These are phyloP conservation scores for Ridgeia piscesae DNA, from an alignment of 1,140 invertebrate genomes.

Conservation along the genomic window DNA sequence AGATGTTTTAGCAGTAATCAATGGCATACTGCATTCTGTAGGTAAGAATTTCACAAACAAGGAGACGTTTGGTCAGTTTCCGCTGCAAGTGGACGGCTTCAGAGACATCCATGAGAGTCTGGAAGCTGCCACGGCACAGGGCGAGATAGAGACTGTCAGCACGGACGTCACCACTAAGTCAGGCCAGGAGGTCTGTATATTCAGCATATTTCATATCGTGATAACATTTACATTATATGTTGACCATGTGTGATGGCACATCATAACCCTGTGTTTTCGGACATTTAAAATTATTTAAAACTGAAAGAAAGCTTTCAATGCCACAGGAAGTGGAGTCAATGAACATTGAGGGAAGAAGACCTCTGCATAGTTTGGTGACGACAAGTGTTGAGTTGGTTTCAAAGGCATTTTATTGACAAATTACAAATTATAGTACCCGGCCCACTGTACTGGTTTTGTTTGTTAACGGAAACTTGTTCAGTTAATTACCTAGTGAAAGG, in stretches of 20 bases:
- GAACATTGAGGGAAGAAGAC: too few species aligned
- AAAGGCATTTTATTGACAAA: too few species aligned
- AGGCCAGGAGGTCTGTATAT: constrained; percentile 49
- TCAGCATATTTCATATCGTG: background rate
- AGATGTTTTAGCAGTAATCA: too few species aligned
- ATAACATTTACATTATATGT: background rate
- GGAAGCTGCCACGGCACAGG: constrained; percentile 57
- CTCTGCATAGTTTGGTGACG: too few species aligned
- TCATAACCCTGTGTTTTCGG: background rate
- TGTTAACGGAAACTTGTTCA: too few species aligned
- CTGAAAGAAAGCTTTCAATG: too few species aligned
- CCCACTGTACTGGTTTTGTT: too few species aligned
- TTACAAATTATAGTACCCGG: too few species aligned
- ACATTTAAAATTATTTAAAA: too few species aligned
- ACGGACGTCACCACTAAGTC: constrained; percentile 47
- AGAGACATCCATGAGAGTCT: constrained; percentile 59
- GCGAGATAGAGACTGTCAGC: constrained; percentile 52
- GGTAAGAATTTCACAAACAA: constrained; percentile 52
- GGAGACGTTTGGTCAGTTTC: constrained; percentile 61
- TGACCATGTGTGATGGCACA: background rate
- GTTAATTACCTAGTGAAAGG: too few species aligned
- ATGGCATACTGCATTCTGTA: constrained; percentile 22
- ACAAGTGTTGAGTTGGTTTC: too few species aligned
- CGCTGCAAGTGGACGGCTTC: constrained; percentile 59
- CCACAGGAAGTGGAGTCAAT: too few species aligned